These are phyloP conservation scores for Thalassaphorura encarpata DNA, from an alignment of 1,140 invertebrate genomes.

Conservation along the genomic window DNA sequence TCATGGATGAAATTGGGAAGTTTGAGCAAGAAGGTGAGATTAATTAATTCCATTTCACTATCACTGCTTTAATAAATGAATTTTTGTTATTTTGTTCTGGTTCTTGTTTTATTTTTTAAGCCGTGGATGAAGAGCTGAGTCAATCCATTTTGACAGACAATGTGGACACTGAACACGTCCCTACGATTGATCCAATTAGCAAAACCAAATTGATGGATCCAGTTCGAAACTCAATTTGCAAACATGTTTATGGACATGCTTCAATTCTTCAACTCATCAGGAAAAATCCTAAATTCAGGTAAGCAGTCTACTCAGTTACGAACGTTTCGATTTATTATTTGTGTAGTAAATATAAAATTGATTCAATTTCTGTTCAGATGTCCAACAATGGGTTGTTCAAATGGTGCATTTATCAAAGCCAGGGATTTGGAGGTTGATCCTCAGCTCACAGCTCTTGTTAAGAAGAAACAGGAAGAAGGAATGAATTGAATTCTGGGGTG, in stretches of 20 bases:
- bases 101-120: not conserved
- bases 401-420: not conserved
- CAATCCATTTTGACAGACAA: slow-evolving; percentile 1
- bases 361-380: not conserved
- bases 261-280: slow-evolving; percentile 10
- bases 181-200: slow-evolving; percentile 12
- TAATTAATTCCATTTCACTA: not conserved
- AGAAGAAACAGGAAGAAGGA: not conserved
- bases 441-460: not conserved
- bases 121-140: not conserved
- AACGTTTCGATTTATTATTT: not conserved
- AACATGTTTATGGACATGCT: slow-evolving; percentile 18
- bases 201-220: slow-evolving; percentile 13
- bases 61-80: not conserved
- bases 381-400: slow-evolving; percentile 3
- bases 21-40: not conserved
- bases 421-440: not conserved
- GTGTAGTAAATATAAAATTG: not conserved
- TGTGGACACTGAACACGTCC: slow-evolving; percentile 3
- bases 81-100: not conserved
- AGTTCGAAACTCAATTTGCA: slow-evolving; percentile 8
- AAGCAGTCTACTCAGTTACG: not conserved
- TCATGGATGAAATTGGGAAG: not conserved
- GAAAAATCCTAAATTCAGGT: slow-evolving; percentile 7
- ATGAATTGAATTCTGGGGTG: too few species aligned